A percentile compares a stretch with the other conserved stretches of the same genome.
Conservation (phyloP, 1,140 invertebrate species). For the Drosophila sechellia region DNA sequence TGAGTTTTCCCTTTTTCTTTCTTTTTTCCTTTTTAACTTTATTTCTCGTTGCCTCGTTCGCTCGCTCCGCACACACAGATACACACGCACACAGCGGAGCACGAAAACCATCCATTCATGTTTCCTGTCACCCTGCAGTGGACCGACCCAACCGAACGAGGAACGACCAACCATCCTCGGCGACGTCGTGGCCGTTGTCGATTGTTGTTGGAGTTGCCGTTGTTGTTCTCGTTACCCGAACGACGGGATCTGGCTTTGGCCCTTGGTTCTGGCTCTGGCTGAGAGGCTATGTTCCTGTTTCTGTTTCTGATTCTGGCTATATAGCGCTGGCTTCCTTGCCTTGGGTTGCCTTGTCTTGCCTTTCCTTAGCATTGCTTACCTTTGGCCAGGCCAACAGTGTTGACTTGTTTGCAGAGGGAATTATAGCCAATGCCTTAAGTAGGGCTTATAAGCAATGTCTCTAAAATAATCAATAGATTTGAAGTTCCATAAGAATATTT, state of each 20-base stretch:
- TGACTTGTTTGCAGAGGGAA: background rate
- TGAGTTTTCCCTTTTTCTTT: slow-evolving; percentile 75
- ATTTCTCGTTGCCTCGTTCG: slow-evolving; percentile 54
- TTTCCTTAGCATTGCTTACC: slow-evolving; percentile 4
- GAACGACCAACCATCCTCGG: background rate
- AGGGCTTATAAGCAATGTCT: background rate
- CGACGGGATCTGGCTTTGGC: slow-evolving; percentile 45
- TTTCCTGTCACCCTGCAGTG: slow-evolving; percentile 79
- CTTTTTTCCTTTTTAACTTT: slow-evolving; percentile 52
- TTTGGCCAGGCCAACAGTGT: slow-evolving; percentile 15
- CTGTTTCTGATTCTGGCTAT: slow-evolving; percentile 23
- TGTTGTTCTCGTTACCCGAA: slow-evolving; percentile 49
- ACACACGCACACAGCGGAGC: slow-evolving; percentile 35
- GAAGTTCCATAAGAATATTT: too few species aligned
- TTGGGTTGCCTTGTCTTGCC: slow-evolving; percentile 12
- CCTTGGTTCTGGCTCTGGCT: slow-evolving; percentile 6
- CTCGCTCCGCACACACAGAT: slow-evolving; percentile 41
- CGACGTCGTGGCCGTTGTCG: slow-evolving; percentile 27
- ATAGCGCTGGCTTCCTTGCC: slow-evolving; percentile 15
- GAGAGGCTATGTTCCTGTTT: background rate
- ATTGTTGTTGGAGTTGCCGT: slow-evolving; percentile 35
- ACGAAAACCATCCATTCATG: slow-evolving; percentile 81
- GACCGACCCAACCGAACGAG: slow-evolving; percentile 29
- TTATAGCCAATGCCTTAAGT: background rate
- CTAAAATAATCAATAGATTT: too few species aligned